Evolutionary conservation across 2,797 vertebrate genomes (phyloP), one percentile per base, ranked within the genome.

Genomic region (Rhyacichthys aspro): DNA sequence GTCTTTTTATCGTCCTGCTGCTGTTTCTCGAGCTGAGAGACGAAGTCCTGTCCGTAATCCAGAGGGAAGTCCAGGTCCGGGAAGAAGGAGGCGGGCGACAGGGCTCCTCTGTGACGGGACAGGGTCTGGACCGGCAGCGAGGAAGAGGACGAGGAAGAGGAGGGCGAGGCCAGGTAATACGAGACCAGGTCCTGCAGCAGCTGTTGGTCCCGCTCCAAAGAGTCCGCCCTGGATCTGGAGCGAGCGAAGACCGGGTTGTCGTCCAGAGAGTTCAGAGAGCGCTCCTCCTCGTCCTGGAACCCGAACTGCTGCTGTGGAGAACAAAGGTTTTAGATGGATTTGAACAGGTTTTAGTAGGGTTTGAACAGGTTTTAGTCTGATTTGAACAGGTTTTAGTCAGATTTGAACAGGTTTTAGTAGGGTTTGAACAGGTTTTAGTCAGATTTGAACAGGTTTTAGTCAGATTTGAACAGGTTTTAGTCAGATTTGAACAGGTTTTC

Each of bases 101-200:
- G 63, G n/a, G 83, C 76, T 46, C 76, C 89, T 47, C 75, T 79
- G 59, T 87, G 82, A 45, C 43, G 83, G 17, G 87, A 84, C 32
- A 84, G 62, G 0, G 86, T 59, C 67, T 88, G 89, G 50, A 70
- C n/a, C n/a, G n/a, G n/a, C n/a, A n/a, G n/a, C n/a, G 14, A 0
- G 3, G 14, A 62, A 7, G 86, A 82, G 41, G 90, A 79, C 0
- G 78, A 72, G 0, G 80, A 58, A 9, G 82, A 81, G 8, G 83
- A 78, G 7, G 85, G 66, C 2, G 81, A 62, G 34, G 80, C 74
- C 55, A 96, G 80, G 52, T 94, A 94, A 41, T 95, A 82, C 41
- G 94, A 89, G 23, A 94, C 84, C 65, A 96, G 80, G 65, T 95
- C 92, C 79, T 96, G 94, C 78, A 97, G 92, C 54, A 96, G 86